phyloP scores from a whole-genome alignment of 2,888 invertebrate genomes.

The Tanytarsus gracilentus region DNA sequence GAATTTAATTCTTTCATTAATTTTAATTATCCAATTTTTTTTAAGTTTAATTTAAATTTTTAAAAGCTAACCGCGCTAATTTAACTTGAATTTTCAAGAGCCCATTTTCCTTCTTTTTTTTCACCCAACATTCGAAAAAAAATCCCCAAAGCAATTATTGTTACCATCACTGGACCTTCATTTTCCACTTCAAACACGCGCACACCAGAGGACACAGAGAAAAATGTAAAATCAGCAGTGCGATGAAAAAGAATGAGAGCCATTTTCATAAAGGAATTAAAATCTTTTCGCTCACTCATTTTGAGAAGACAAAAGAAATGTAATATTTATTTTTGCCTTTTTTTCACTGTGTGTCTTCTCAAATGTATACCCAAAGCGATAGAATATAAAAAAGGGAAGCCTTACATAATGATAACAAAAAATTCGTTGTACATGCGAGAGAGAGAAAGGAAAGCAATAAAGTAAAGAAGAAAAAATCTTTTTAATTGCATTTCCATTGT shows the following conservation, averaged over 20 bases:
- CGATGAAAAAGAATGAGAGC: not conserved
- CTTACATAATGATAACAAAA: constrained; percentile 26
- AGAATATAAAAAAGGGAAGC: not conserved
- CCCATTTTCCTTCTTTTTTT: not conserved
- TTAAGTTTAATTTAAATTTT: too few relatives aligned
- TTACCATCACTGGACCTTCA: too few relatives aligned
- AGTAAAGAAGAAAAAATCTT: constrained; percentile 16
- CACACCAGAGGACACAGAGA: too few relatives aligned
- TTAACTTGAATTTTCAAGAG: too few relatives aligned
- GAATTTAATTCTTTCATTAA: too few relatives aligned
- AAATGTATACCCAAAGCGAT: not conserved
- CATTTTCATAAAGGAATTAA: constrained; percentile 11
- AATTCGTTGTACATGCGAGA: constrained; percentile 7
- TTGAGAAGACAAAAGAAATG: not conserved
- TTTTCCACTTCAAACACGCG: too few relatives aligned
- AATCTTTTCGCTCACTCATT: not conserved
- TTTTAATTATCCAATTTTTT: too few relatives aligned
- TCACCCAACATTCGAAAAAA: not conserved
- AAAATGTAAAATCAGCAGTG: not conserved
- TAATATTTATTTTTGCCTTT: constrained; percentile 5
- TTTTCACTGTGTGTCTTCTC: constrained; percentile 2
- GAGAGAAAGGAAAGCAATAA: constrained; percentile 17
- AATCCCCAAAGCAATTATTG: too few relatives aligned
- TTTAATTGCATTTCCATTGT: constrained; percentile 29
- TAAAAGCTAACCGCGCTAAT: too few relatives aligned